A percentile compares a stretch with the other conserved stretches of the same genome.
phyloP scores from a whole-genome alignment of 2,113 vertebrate species.

The Galemys pyrenaicus region DNA sequence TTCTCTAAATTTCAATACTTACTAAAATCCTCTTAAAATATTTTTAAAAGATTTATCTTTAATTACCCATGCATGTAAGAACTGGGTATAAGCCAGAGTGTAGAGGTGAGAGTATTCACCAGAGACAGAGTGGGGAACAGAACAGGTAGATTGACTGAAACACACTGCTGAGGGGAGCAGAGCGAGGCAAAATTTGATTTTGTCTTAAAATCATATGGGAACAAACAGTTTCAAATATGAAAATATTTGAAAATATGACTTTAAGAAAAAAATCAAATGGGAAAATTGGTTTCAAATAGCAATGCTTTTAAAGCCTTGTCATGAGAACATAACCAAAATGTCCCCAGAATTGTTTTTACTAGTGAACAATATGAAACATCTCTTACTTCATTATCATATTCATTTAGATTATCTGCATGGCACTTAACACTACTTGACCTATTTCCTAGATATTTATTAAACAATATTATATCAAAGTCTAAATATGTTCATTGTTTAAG shows the following conservation, averaged over 20 bases:
- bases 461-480: background rate
- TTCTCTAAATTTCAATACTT: background rate
- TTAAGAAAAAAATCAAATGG: background rate
- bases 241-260: too few relatives aligned
- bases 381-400: background rate
- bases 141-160: too few relatives aligned
- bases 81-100: too few relatives aligned
- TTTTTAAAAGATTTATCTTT: too few relatives aligned
- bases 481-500: background rate
- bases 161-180: too few relatives aligned
- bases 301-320: background rate
- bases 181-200: background rate
- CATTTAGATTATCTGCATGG: background rate
- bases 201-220: background rate
- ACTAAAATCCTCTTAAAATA: background rate
- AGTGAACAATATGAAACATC: background rate
- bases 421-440: background rate
- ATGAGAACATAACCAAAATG: background rate
- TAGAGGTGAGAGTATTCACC: too few relatives aligned
- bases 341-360: background rate
- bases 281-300: background rate
- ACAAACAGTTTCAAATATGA: background rate
- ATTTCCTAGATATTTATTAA: background rate
- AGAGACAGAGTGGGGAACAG: too few relatives aligned
- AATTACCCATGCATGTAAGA: too few relatives aligned